Percentiles rank a stretch among this genome's conserved stretches.
Conservation (phyloP, 2,797 vertebrate species). For the Hephaestus fuliginosus region DNA sequence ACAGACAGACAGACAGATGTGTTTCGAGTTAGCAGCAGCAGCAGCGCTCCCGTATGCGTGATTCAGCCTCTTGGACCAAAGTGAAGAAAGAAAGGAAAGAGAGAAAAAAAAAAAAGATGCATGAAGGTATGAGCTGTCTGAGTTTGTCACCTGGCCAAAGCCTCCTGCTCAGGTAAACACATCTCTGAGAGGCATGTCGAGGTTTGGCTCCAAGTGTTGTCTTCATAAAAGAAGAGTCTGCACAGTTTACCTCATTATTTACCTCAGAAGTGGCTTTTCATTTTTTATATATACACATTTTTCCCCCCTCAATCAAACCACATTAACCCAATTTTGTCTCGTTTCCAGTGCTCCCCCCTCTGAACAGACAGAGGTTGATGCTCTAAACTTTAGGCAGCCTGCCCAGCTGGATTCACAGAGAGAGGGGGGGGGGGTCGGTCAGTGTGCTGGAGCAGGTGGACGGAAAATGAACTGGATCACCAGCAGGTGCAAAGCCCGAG, state of each 20-base stretch:
- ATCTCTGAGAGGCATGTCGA: slow-evolving; percentile 13
- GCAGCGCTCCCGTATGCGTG: slow-evolving; percentile 47
- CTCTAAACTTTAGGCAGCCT: slow-evolving; percentile 51
- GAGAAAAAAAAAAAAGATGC: slow-evolving; percentile 20
- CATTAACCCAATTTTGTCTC: slow-evolving; percentile 44
- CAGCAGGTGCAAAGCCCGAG: slow-evolving; percentile 84
- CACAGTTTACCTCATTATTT: not conserved
- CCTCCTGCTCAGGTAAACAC: slow-evolving; percentile 47
- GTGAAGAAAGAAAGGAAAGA: too few relatives aligned
- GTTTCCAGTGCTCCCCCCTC: slow-evolving; percentile 27
- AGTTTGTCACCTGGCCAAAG: slow-evolving; percentile 63
- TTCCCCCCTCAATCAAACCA: slow-evolving; percentile 8
- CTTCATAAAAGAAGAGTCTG: not conserved
- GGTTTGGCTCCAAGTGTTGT: not conserved
- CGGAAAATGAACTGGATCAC: slow-evolving; percentile 78
- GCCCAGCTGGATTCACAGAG: slow-evolving; percentile 65
- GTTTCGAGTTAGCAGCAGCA: slow-evolving; percentile 23
- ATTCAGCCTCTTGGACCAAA: slow-evolving; percentile 38
- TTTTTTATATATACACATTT: not conserved
- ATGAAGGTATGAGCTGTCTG: slow-evolving; percentile 30
- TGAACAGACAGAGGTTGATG: slow-evolving; percentile 48
- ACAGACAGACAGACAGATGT: slow-evolving; percentile 28
- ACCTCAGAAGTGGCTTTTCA: not conserved
- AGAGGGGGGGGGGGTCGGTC: slow-evolving; percentile 58
- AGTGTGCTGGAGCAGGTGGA: slow-evolving; percentile 82